These are phyloP conservation scores for Chondrilla cf. caribensis DNA, from an alignment of 37 sponge, comb jelly and placozoan genomes.

Conservation along the genomic window DNA sequence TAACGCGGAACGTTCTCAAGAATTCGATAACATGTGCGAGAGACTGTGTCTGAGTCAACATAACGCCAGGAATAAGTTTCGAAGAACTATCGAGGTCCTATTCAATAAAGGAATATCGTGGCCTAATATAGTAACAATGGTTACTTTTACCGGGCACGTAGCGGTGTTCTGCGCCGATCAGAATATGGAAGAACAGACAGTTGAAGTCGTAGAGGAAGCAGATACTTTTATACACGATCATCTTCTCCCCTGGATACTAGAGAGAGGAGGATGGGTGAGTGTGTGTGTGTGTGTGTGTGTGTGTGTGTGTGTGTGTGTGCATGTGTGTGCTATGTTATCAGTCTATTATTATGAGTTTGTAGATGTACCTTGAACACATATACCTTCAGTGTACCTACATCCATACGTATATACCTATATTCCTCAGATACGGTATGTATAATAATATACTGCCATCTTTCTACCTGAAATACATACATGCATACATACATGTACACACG, in stretches of 20 bases:
- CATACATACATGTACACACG: not conserved
- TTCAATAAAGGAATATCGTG: not conserved
- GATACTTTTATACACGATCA: constrained; percentile 3
- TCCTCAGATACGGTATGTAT: not conserved
- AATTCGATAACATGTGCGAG: not conserved
- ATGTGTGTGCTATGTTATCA: no score
- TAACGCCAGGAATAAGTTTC: not conserved
- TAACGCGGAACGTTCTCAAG: not conserved
- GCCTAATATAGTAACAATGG: not conserved
- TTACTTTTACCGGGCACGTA: constrained; percentile 9
- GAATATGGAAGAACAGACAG: constrained; percentile 9
- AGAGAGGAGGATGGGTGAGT: constrained; percentile 3
- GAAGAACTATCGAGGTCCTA: not conserved
- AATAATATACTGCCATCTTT: not conserved
- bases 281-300: not conserved
- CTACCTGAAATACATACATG: no score
- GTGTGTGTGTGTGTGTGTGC: not conserved
- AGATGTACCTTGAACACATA: no score
- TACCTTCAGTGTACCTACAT: no score
- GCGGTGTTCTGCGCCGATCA: not conserved
- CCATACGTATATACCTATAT: not conserved
- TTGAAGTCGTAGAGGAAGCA: not conserved
- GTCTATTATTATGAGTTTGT: not conserved
- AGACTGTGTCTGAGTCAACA: not conserved
- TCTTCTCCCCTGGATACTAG: constrained; percentile 22